Evolutionary conservation across 2,888 invertebrate genomes (phyloP).

Genomic region (Lydus trimaculatus): DNA sequence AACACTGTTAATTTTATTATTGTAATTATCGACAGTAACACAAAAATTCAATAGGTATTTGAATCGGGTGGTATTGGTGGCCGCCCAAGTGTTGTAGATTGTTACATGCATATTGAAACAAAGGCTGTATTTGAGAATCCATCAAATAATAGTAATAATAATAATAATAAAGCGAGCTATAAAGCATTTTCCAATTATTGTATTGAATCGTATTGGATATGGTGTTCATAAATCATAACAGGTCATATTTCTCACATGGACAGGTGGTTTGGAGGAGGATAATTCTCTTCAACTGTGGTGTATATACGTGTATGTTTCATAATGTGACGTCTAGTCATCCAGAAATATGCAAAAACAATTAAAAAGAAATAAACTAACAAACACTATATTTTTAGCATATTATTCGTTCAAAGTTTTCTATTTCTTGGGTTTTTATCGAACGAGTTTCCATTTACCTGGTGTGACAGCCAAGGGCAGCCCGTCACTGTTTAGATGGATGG

Average conservation of each 20-base stretch:
- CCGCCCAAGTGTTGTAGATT: not conserved
- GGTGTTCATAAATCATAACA: constrained; percentile 26
- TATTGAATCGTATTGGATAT: constrained; percentile 30
- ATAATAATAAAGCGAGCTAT: constrained; percentile 29
- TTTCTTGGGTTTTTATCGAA: constrained; percentile 30
- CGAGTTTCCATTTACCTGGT: constrained; percentile 50
- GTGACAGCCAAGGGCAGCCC: constrained; percentile 50
- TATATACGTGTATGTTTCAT: not conserved
- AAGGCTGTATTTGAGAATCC: constrained; percentile 20
- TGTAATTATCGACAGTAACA: not conserved
- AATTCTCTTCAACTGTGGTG: not conserved
- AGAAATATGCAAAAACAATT: not conserved
- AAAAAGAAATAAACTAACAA: not conserved
- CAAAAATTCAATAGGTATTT: not conserved
- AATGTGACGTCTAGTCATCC: not conserved
- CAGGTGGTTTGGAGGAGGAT: constrained; percentile 21
- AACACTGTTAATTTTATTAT: not conserved
- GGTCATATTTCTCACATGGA: constrained; percentile 29
- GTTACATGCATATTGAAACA: constrained; percentile 13
- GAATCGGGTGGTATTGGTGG: not conserved
- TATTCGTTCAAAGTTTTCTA: constrained; percentile 10
- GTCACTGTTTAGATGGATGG: constrained; percentile 57
- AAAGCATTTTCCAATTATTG: constrained; percentile 33
- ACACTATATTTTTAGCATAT: not conserved
- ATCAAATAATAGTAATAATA: constrained; percentile 22